Evolutionary conservation across 2,797 vertebrate species (phyloP), one percentile per base, ranked within the genome.

Genomic region (Setipinna tenuifilis): DNA sequence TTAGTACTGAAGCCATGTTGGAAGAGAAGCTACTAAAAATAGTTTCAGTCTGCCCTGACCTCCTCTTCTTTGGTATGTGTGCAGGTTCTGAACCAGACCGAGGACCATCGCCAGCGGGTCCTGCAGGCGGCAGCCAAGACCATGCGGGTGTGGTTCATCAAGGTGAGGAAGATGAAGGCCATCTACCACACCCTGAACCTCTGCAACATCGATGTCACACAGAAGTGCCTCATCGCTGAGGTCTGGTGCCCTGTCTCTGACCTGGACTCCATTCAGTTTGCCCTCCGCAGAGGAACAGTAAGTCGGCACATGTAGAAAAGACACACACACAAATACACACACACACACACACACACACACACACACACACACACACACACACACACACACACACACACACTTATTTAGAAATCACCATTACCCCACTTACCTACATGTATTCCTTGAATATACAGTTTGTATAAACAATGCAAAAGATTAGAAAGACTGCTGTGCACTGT

Each of bases 91-190:
- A 99, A 99, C 94, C 98, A 99, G 91, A 99, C 98, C 0, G 98
- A 99, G 92, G 98, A 99, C 92, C 98, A 99, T 88, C 97, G 98
- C n/a, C 98, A 99, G 91, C 95, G 98, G 80, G 98, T 99, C 85
- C 92, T 99, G 82, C 98, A 99, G 93, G 98, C 98, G 0, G 98
- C 98, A 3, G 97, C 98, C n/a, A 99, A 99, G 92, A 98, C 96
- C 17, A 96, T 98, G 90, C 93, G 98, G 0, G 96, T 96, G 19
- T 96, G 96, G 96, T 97, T 97, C 92, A 97, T 98, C 92, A 98
- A 98, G 90, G 97, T 98, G 50, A 89, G 97, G 86, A 97, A 97
- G 93, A 92, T 92, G 92, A 92, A 92, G 87, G 92, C 92, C 80
- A 97, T 98, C 91, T 98, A 98, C 93, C 97, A 98, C 81, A 98